Percentiles rank a stretch among this genome's conserved stretches.
These are phyloP conservation scores for Eurois occulta DNA, from an alignment of 2,888 invertebrate species.

Conservation along the genomic window DNA sequence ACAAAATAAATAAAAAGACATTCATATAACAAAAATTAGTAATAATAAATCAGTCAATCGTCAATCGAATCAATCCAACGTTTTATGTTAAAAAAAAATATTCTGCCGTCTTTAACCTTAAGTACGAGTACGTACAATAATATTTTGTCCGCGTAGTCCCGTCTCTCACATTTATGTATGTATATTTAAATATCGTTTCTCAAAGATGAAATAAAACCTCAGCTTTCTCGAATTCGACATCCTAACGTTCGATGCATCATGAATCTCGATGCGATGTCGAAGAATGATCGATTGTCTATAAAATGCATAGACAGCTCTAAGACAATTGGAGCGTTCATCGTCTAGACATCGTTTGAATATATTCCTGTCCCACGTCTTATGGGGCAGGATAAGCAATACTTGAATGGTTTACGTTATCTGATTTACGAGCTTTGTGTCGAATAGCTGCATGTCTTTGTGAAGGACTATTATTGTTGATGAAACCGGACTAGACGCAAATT, in stretches of 20 bases:
- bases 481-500: background rate
- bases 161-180: background rate
- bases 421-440: background rate
- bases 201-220: background rate
- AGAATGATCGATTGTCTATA: slow-evolving; percentile 38
- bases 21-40: too few species aligned
- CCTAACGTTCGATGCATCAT: slow-evolving; percentile 25
- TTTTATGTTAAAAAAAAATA: too few species aligned
- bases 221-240: slow-evolving; percentile 10
- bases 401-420: slow-evolving; percentile 5
- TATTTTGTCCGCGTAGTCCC: background rate
- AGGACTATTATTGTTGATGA: background rate
- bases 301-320: slow-evolving; percentile 35
- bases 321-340: slow-evolving; percentile 42
- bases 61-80: too few species aligned
- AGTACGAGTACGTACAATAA: background rate
- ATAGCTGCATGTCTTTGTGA: background rate
- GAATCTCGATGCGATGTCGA: slow-evolving; percentile 28
- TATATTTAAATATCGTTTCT: background rate
- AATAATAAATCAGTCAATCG: too few species aligned
- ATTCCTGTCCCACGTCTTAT: slow-evolving; percentile 23
- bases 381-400: slow-evolving; percentile 14
- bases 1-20: too few species aligned
- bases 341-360: slow-evolving; percentile 54
- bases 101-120: background rate